phyloP scores from a whole-genome alignment of 53 echinoderm and acorn worm species.

The Echinarachnius parma region DNA sequence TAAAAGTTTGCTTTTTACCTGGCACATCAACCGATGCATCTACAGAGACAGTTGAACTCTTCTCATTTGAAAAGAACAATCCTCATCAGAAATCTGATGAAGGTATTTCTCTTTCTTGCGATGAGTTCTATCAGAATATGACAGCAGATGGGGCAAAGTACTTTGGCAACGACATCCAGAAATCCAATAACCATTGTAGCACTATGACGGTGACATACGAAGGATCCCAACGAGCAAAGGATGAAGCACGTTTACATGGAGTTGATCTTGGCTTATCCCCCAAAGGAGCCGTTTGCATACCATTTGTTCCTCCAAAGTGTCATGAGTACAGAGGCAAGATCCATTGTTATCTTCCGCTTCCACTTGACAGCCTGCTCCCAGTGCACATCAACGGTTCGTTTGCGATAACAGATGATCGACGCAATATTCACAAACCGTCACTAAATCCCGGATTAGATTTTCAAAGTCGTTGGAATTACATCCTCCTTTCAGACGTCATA shows the following conservation, averaged over 20 bases:
- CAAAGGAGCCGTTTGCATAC: conserved; percentile 25
- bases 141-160: conserved; percentile 1
- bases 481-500: conserved; percentile 34
- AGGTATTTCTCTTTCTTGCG: background rate
- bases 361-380: conserved; percentile 41
- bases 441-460: too few species aligned
- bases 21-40: background rate
- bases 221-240: background rate
- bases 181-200: background rate
- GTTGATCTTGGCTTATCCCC: conserved; percentile 17
- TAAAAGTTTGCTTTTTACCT: conserved; percentile 21
- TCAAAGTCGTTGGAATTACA: conserved; percentile 56
- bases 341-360: conserved; percentile 56
- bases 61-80: background rate
- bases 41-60: conserved; percentile 3
- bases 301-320: background rate
- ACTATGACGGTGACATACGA: background rate
- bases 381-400: conserved; percentile 53
- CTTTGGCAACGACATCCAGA: background rate
- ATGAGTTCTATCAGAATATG: background rate
- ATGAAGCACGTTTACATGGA: conserved; percentile 4
- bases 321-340: conserved; percentile 7
- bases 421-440: too few species aligned
- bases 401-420: conserved; percentile 43
- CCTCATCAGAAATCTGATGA: background rate